A percentile compares a stretch with the other conserved stretches of the same genome.
phyloP scores from a whole-genome alignment of 1,140 invertebrate genomes.

The Drosophila triauraria region DNA sequence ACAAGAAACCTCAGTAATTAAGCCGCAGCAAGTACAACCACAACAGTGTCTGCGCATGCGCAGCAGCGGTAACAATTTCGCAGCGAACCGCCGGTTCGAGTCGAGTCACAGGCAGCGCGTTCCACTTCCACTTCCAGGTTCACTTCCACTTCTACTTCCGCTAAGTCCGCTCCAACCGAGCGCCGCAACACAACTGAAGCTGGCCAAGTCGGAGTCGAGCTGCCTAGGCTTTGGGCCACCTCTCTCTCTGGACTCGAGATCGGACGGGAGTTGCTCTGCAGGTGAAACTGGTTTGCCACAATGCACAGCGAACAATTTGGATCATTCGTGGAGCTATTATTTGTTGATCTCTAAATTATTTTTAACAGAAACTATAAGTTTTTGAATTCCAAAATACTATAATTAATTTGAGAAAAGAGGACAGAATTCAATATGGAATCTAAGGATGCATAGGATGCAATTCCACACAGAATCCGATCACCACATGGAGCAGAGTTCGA shows the following conservation, averaged over 20 bases:
- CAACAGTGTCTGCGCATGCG: conserved; percentile 55
- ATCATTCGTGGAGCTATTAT: background rate
- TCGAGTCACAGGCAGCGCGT: conserved; percentile 3
- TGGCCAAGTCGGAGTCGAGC: conserved; percentile 35
- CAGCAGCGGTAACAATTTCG: conserved; percentile 54
- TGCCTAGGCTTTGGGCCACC: conserved; percentile 36
- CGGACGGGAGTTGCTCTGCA: conserved; percentile 33
- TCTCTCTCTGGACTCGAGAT: conserved; percentile 14
- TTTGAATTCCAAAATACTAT: no score
- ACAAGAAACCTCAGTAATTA: conserved; percentile 79
- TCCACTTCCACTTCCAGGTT: conserved; percentile 31
- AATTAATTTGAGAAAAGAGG: no score
- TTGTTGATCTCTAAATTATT: background rate
- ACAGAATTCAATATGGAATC: no score
- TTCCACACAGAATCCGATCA: no score
- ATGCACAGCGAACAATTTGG: conserved; percentile 27
- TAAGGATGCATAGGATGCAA: no score
- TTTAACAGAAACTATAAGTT: no score
- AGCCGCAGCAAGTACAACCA: conserved; percentile 59
- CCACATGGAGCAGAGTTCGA: no score
- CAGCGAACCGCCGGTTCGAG: conserved; percentile 35
- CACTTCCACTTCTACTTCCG: conserved; percentile 19
- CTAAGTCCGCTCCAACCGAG: conserved; percentile 66
- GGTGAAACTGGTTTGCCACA: conserved; percentile 64
- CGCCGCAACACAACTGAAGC: conserved; percentile 74